A percentile compares a stretch with the other conserved stretches of the same genome.
These are phyloP conservation scores for Steinernema scapterisci DNA, from an alignment of 2,888 invertebrate species.

Conservation along the genomic window DNA sequence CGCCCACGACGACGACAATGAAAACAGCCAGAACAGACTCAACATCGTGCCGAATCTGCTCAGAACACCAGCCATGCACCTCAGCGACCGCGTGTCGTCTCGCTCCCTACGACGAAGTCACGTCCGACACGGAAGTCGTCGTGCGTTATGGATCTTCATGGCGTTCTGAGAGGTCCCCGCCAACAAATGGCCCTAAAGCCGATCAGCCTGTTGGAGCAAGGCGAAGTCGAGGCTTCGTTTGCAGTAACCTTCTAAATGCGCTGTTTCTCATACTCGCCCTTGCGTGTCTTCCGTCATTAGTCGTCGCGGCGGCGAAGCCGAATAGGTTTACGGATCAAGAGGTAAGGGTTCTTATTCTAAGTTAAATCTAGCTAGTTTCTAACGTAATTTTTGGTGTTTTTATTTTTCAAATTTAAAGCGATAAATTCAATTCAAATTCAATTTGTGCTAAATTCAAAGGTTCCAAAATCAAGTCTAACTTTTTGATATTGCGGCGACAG, in stretches of 20 bases:
- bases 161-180: neutral
- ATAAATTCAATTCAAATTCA: no score
- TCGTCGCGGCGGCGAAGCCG: neutral
- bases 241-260: constrained; percentile 7
- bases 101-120: neutral
- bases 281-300: constrained; percentile 27
- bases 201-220: constrained; percentile 3
- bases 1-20: constrained; percentile 16
- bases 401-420: no score
- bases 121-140: neutral
- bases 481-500: no score
- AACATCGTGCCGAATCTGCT: constrained; percentile 6
- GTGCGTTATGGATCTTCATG: neutral
- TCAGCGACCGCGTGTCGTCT: constrained; percentile 19
- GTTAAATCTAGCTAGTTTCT: no score
- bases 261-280: constrained; percentile 25
- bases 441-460: no score
- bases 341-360: no score
- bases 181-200: neutral
- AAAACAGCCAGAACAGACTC: neutral
- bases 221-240: neutral
- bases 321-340: constrained; percentile 10
- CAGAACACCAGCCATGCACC: constrained; percentile 12
- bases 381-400: no score
- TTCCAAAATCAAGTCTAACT: no score